phyloP scores from a whole-genome alignment of 2,797 vertebrate species.

The Cetoscarus ocellatus region DNA sequence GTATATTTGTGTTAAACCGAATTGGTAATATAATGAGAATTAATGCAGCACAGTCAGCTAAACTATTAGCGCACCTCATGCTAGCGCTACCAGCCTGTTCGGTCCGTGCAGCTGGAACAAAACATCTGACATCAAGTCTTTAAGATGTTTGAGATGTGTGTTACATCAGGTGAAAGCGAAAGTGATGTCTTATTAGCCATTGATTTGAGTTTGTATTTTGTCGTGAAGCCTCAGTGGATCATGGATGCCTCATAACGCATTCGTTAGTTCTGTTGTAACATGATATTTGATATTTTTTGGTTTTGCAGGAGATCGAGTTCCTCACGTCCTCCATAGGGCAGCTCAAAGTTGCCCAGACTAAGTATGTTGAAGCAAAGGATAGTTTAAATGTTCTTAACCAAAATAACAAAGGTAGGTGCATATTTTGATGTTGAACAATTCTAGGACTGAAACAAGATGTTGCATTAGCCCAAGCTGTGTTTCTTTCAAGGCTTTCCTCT shows the following conservation, averaged over 20 bases:
- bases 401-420: constrained; percentile 87
- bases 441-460: too few species aligned
- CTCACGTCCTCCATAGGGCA: constrained; percentile 94
- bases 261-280: too few species aligned
- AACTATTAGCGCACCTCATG: constrained; percentile 17
- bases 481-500: too few species aligned
- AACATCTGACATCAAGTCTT: too few species aligned
- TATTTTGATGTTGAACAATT: not conserved
- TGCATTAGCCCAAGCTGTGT: too few species aligned
- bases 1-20: rapidly evolving
- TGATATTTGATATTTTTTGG: not conserved
- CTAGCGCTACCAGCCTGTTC: too few species aligned
- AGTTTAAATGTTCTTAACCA: constrained; percentile 90
- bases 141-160: too few species aligned
- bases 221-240: not conserved
- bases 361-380: constrained; percentile 96
- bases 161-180: too few species aligned
- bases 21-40: too few species aligned
- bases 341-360: constrained; percentile 94
- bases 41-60: not conserved
- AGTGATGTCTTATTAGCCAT: too few species aligned
- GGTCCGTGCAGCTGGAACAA: too few species aligned
- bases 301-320: constrained; percentile 94
- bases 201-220: too few species aligned
- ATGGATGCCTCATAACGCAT: not conserved